These are phyloP conservation scores for Myripristis murdjan DNA, from an alignment of 2,797 vertebrate species.

Conservation along the genomic window DNA sequence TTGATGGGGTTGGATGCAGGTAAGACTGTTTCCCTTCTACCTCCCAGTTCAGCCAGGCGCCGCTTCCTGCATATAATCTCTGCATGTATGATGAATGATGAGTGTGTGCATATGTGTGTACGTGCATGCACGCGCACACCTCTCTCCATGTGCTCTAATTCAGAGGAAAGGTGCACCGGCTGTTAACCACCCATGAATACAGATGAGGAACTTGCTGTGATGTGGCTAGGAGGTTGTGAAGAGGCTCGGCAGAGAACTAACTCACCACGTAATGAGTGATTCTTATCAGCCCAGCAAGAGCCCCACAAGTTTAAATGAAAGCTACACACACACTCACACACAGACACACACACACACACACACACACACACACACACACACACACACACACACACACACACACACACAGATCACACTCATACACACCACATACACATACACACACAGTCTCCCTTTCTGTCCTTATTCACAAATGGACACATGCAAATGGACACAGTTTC, in stretches of 20 bases:
- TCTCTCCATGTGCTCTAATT: constrained; percentile 54
- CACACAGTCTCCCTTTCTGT: too few species aligned
- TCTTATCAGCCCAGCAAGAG: constrained; percentile 67
- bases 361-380: neutral
- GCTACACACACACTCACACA: constrained; percentile 5
- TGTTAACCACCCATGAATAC: constrained; percentile 73
- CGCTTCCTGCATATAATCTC: neutral
- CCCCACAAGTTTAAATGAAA: constrained; percentile 43
- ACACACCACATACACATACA: neutral
- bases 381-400: constrained; percentile 2
- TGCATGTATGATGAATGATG: constrained; percentile 5
- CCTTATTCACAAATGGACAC: neutral
- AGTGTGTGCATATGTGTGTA: constrained; percentile 3
- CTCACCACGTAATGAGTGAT: constrained; percentile 78
- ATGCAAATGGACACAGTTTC: neutral
- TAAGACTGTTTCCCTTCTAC: constrained; percentile 4
- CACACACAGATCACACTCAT: neutral
- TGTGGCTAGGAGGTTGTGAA: constrained; percentile 61
- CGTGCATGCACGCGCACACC: constrained; percentile 11
- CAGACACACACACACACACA: neutral
- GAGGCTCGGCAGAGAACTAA: constrained; percentile 62
- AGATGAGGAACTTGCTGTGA: constrained; percentile 75
- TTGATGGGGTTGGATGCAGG: constrained; percentile 37
- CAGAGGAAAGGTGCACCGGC: constrained; percentile 58
- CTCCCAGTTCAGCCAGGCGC: neutral